These are phyloP conservation scores for Seriola dumerili DNA, from an alignment of 2,113 vertebrate genomes.

Conservation along the genomic window DNA sequence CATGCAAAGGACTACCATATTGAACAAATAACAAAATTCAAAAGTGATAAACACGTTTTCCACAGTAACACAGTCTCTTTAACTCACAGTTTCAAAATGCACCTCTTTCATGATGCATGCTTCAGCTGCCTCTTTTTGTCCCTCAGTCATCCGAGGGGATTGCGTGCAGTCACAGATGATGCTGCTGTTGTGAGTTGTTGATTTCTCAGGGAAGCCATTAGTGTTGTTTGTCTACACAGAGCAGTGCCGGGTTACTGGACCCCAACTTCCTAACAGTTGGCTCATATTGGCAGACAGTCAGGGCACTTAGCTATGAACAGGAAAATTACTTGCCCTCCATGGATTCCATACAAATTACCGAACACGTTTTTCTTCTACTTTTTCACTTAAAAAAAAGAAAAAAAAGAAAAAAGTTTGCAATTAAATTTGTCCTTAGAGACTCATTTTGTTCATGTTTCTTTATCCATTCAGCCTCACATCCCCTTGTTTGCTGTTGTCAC, in stretches of 20 bases:
- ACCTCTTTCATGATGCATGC: conserved; percentile 19
- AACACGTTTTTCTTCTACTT: conserved; percentile 46
- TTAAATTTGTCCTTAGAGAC: conserved; percentile 62
- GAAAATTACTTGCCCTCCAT: conserved; percentile 63
- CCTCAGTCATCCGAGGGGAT: conserved; percentile 64
- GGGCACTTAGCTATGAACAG: conserved; percentile 60
- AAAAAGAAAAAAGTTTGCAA: conserved; percentile 45
- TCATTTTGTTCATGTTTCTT: conserved; percentile 32
- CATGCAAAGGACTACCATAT: conserved; percentile 26
- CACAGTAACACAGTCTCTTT: conserved; percentile 30
- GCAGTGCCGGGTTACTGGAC: conserved; percentile 67
- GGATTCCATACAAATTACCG: conserved; percentile 64
- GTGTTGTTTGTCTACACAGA: conserved; percentile 67
- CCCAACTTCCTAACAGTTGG: conserved; percentile 72
- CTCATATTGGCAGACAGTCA: conserved; percentile 69
- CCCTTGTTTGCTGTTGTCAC: conserved; percentile 10
- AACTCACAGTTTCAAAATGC: conserved; percentile 38
- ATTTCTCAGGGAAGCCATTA: conserved; percentile 77
- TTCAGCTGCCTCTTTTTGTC: conserved; percentile 44
- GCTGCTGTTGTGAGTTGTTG: conserved; percentile 67
- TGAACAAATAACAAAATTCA: conserved; percentile 41
- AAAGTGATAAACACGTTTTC: conserved; percentile 45
- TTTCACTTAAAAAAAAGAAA: not conserved
- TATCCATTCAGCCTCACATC: not conserved
- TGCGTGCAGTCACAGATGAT: conserved; percentile 62